Evolutionary conservation across 2,797 vertebrate genomes (phyloP), one percentile per base, ranked within the genome.

Genomic region (Gorsachius magnificus): DNA sequence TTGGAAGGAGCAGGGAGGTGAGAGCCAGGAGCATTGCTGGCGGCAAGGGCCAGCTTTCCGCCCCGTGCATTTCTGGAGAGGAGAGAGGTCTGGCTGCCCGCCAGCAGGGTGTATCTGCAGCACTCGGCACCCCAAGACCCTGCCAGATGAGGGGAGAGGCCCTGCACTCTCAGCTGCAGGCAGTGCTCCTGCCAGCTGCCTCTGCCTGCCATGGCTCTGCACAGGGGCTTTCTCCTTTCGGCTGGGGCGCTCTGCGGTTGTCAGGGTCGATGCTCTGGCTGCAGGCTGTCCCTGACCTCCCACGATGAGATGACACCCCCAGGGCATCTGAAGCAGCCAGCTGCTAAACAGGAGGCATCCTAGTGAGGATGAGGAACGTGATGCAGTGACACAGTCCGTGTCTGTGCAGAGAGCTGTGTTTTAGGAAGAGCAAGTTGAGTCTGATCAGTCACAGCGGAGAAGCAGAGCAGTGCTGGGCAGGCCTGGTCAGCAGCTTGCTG

Each of bases 11-110:
- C 51, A 53, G 60, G 53, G 71, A 87, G n/a, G 45, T 61, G 66
- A 57, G 86, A 76, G 14, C 77, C 9, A n/a, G 28, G n/a, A 64
- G 46, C 41, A 18, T 28, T 3, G 6, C 46, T 53, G 50, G 51
- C 3, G 4, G 38, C 60, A 38, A 51, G 33, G 31, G 11, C 36
- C 45, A 56, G 17, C 48, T 74, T 43, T 85, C 28, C 0, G 0
- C 45, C 38, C 56, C 6, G 21, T 2, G 0, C 0, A 0, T n/a
- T 78, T 53, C 50, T 78, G 69, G 38, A 50, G 65, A 75, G 69
- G 38, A 53, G 41, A 1, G 2, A 13, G 43, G 4, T 43, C 60
- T 83, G 79, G 35, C 68, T 75, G 51, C n/a, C 43, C 1, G 1
- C 31, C 17, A 2, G 14, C 2, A 14, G n/a, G 33, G 24, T 38